These are phyloP conservation scores for Hirtodrosophila alboralis DNA, from an alignment of 2,888 invertebrate genomes.

Conservation along the genomic window DNA sequence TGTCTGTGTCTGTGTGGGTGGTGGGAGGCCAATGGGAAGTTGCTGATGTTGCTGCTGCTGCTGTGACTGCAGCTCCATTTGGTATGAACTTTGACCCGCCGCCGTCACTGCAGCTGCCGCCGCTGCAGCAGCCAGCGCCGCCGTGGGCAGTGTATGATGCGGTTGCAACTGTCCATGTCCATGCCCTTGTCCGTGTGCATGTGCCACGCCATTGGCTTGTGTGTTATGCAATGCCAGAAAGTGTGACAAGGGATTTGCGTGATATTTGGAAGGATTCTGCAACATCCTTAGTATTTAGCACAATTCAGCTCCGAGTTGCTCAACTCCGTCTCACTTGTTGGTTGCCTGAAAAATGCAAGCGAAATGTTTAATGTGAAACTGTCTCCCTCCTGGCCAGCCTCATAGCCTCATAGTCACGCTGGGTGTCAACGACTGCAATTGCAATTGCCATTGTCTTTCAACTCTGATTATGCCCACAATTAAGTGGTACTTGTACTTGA, in stretches of 20 bases:
- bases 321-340: slow-evolving; percentile 39
- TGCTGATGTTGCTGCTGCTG: slow-evolving; percentile 55
- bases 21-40: slow-evolving; percentile 60
- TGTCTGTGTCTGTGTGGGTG: slow-evolving; percentile 48
- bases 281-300: slow-evolving; percentile 81
- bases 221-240: slow-evolving; percentile 84
- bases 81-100: slow-evolving; percentile 75
- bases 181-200: slow-evolving; percentile 43
- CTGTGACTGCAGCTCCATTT: slow-evolving; percentile 67
- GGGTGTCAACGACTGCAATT: slow-evolving; percentile 69
- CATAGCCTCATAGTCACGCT: neutral
- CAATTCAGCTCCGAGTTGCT: slow-evolving; percentile 27
- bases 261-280: slow-evolving; percentile 84
- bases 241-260: slow-evolving; percentile 84
- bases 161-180: slow-evolving; percentile 70
- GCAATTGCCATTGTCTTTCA: slow-evolving; percentile 27
- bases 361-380: slow-evolving; percentile 51
- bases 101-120: slow-evolving; percentile 65
- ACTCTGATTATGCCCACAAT: slow-evolving; percentile 63
- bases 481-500: slow-evolving; percentile 60
- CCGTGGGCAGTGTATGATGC: slow-evolving; percentile 72
- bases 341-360: slow-evolving; percentile 58
- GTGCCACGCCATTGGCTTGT: slow-evolving; percentile 65
- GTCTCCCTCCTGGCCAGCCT: slow-evolving; percentile 7
- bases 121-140: slow-evolving; percentile 74